Evolutionary conservation across 2,797 vertebrate genomes (phyloP).

Genomic region (Sarcoramphus papa): DNA sequence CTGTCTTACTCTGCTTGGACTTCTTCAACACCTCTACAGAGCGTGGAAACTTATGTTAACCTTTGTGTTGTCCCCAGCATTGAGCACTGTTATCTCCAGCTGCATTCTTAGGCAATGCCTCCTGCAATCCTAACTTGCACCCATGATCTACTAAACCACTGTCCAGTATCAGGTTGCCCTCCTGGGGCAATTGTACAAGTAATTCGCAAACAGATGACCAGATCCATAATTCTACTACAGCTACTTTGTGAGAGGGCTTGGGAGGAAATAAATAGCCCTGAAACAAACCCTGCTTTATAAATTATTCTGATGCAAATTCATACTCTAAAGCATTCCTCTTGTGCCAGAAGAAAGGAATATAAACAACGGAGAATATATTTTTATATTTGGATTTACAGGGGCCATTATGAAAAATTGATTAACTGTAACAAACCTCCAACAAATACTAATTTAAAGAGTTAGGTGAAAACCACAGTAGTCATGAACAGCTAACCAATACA

Average conservation of each 20-base stretch:
- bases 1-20: not conserved
- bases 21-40: not conserved
- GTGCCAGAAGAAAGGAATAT: constrained; percentile 34
- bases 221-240: not conserved
- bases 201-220: not conserved
- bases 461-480: constrained; percentile 5
- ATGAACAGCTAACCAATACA: not conserved
- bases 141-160: not conserved
- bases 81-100: not conserved
- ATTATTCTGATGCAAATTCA: constrained; percentile 62
- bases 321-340: not conserved
- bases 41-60: not conserved
- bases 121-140: not conserved
- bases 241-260: not conserved
- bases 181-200: not conserved
- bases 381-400: constrained; percentile 54
- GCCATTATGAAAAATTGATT: constrained; percentile 59
- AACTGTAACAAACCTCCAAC: constrained; percentile 11
- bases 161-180: not conserved
- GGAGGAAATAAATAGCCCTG: constrained; percentile 27
- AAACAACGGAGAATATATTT: constrained; percentile 38
- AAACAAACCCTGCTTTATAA: constrained; percentile 15
- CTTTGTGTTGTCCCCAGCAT: not conserved
- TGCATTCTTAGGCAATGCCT: not conserved
- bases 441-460: constrained; percentile 19